phyloP scores from a whole-genome alignment of 2,888 invertebrate species.

The Leptarthrus brevirostris region DNA sequence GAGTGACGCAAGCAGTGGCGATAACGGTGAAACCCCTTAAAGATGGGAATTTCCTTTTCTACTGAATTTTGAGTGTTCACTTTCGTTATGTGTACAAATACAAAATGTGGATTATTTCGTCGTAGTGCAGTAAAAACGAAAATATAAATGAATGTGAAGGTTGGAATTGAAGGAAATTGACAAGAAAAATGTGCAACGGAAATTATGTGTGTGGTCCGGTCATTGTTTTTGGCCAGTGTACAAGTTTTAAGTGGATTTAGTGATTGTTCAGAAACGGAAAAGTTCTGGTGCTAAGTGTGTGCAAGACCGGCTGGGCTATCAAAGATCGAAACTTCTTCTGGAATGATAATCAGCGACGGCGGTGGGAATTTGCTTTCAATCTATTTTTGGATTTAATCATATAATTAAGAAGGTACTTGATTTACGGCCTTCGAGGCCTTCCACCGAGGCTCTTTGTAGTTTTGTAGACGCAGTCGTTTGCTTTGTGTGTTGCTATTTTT shows the following conservation, averaged over 20 bases:
- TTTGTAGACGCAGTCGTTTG: neutral
- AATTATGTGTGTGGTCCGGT: conserved; percentile 26
- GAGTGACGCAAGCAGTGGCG: neutral
- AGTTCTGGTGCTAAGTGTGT: conserved; percentile 16
- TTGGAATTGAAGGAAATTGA: neutral
- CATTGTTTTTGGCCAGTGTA: conserved; percentile 9
- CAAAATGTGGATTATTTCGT: conserved; percentile 2
- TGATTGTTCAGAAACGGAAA: conserved; percentile 33
- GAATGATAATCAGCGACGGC: conserved; percentile 19
- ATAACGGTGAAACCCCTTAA: neutral
- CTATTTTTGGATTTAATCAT: conserved; percentile 46
- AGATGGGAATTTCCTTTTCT: neutral
- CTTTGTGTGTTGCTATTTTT: conserved; percentile 19
- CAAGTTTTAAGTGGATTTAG: conserved; percentile 18
- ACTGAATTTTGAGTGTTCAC: conserved; percentile 3
- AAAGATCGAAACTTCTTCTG: conserved; percentile 19
- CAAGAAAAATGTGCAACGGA: conserved; percentile 29
- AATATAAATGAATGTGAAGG: neutral
- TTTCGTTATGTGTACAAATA: neutral
- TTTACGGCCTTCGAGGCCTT: neutral
- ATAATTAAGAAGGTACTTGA: conserved; percentile 44
- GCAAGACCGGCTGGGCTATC: conserved; percentile 3
- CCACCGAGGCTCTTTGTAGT: neutral
- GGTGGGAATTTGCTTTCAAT: conserved; percentile 37
- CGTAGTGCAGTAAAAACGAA: neutral